Evolutionary conservation across 2,113 vertebrate species (phyloP), one percentile per base, ranked within the genome.

Genomic region (Semicossyphus pulcher): DNA sequence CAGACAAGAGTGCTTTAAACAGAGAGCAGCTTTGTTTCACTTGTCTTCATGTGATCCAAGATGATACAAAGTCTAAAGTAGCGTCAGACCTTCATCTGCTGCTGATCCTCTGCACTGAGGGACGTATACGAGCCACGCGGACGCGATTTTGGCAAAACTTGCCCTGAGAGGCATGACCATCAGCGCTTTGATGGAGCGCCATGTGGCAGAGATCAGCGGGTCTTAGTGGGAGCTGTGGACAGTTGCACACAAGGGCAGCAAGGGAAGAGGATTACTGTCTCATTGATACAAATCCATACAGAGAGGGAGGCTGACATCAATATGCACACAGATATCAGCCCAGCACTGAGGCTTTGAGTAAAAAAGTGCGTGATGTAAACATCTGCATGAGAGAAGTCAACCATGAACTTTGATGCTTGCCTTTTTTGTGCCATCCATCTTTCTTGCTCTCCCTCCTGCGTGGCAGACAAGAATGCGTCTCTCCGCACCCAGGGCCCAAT

Each of bases 131-230:
- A 82, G 86, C 84, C 64, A 78, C 37, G 21, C n/a, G 62, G 78
- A 78, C 29, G 52, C 21, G 15, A 78, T 80, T 86, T 89, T 84
- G 89, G 79, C 75, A 80, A 90, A 92, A 88, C 80, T 84, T 85
- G 74, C 78, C 78, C 67, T 86, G 82, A 88, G 81, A 91, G 83
- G 85, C 91, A 84, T 78, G 85, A 88, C 83, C 88, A 77, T 86
- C 84, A 21, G 67, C 41, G 72, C 92, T 94, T 94, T 93, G 92
- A 94, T 91, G 88, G 91, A 87, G 84, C 72, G 90, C 92, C 93
- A 94, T 91, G 92, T 91, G 91, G 90, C 89, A 89, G 89, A 92
- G 92, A 94, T 92, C 89, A 92, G 83, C 31, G 86, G 92, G 90
- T 92, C 83, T 93, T 92, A 92, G 92, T 84, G 77, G 91, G 85